Evolutionary conservation across 2,113 vertebrate genomes (phyloP).

Genomic region (Antidorcas marsupialis): DNA sequence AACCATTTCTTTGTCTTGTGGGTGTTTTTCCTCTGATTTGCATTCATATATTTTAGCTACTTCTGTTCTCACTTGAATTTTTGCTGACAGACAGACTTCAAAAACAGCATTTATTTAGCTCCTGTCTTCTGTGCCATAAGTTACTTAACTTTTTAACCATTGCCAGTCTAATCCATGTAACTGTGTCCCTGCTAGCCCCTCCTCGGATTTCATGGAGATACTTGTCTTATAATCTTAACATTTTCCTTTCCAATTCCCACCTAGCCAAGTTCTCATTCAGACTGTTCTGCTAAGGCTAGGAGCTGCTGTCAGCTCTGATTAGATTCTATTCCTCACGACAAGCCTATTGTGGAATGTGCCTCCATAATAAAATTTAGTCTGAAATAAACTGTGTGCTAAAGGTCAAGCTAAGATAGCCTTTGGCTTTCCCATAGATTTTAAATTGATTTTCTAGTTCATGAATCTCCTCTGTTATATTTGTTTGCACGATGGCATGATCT

Average conservation of each 20-base stretch:
- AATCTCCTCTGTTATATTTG: not conserved
- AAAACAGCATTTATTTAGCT: not conserved
- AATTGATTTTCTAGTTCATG: not conserved
- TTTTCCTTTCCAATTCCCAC: not conserved
- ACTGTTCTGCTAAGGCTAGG: not conserved
- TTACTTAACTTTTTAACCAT: not conserved
- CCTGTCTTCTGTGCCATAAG: not conserved
- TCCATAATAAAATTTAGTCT: constrained; percentile 40
- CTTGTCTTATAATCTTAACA: not conserved
- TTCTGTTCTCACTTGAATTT: not conserved
- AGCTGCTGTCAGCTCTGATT: constrained; percentile 30
- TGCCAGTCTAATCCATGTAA: not conserved
- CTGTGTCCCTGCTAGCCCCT: not conserved
- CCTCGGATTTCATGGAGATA: not conserved
- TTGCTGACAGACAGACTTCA: not conserved
- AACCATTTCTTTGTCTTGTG: not conserved
- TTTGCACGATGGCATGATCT: not conserved
- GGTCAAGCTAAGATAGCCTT: constrained; percentile 23
- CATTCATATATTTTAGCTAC: not conserved
- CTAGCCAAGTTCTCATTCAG: not conserved
- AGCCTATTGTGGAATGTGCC: not conserved
- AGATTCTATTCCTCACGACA: not conserved
- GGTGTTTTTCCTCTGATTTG: not conserved
- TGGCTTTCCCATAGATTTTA: constrained; percentile 1
- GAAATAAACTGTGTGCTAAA: constrained; percentile 40